Evolutionary conservation across 2,113 vertebrate species (phyloP).

Genomic region (Notechis scutatus): DNA sequence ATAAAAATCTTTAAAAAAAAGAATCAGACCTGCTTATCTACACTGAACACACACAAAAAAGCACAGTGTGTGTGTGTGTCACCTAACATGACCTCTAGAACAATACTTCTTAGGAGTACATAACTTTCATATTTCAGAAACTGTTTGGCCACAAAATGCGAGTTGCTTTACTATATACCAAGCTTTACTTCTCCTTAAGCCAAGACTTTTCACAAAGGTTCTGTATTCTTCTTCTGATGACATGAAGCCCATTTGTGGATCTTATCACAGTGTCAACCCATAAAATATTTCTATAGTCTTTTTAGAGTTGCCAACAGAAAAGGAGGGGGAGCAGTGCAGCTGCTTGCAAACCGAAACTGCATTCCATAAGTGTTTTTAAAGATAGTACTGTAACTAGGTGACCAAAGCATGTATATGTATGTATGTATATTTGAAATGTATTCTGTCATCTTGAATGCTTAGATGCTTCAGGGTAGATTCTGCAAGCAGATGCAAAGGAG

Average conservation of each 20-base stretch:
- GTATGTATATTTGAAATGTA: not conserved
- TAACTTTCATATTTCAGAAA: not conserved
- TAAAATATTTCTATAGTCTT: no score
- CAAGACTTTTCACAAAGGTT: constrained; percentile 1
- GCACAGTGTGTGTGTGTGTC: not conserved
- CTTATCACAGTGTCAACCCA: no score
- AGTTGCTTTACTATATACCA: not conserved
- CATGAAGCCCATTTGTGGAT: not conserved
- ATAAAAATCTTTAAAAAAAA: not conserved
- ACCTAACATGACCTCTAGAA: not conserved
- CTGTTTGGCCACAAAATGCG: not conserved
- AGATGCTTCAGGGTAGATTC: not conserved
- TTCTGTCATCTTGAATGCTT: not conserved
- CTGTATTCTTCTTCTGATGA: constrained; percentile 19
- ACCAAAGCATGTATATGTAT: not conserved
- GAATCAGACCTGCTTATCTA: not conserved
- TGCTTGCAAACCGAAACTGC: no score
- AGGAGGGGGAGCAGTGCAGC: no score
- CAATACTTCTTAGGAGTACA: not conserved
- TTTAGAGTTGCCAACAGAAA: no score
- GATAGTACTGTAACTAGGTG: no score
- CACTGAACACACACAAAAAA: not conserved
- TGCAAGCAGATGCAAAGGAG: not conserved
- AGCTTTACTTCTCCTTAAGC: constrained; percentile 27
- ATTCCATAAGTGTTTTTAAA: no score